A percentile compares a stretch with the other conserved stretches of the same genome.
These are phyloP conservation scores for Pseudomugil tenellus DNA, from an alignment of 2,797 vertebrate species.

Conservation along the genomic window DNA sequence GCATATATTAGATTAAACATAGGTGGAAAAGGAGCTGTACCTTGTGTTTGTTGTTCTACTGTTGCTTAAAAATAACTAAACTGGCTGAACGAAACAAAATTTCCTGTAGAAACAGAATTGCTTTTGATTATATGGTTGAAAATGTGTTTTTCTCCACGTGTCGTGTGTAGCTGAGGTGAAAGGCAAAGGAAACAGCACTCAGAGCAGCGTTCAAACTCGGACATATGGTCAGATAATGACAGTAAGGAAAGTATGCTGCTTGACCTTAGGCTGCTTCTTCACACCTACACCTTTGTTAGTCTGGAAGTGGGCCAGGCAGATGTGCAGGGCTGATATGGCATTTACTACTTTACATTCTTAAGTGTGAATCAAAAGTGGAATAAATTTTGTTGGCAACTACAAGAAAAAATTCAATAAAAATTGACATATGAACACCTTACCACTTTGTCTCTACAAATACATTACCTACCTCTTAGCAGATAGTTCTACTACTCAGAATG, in stretches of 20 bases:
- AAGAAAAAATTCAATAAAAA: too few relatives aligned
- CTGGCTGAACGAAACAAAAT: slow-evolving; percentile 11
- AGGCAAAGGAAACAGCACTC: slow-evolving; percentile 54
- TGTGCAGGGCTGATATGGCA: slow-evolving; percentile 37
- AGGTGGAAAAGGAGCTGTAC: neutral
- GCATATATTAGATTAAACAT: neutral
- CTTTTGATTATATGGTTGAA: slow-evolving; percentile 30
- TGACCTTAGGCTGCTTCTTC: slow-evolving; percentile 59
- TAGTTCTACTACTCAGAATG: neutral
- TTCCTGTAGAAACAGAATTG: slow-evolving; percentile 26
- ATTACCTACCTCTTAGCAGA: neutral
- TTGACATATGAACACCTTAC: neutral
- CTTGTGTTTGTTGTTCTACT: neutral
- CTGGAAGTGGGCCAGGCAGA: slow-evolving; percentile 50
- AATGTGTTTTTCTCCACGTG: slow-evolving; percentile 26
- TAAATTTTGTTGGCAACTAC: neutral
- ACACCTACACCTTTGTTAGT: slow-evolving; percentile 72
- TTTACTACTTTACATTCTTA: slow-evolving; percentile 5
- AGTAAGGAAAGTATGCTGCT: slow-evolving; percentile 71
- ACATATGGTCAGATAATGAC: slow-evolving; percentile 70
- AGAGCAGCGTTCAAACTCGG: slow-evolving; percentile 42
- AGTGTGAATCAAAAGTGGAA: neutral
- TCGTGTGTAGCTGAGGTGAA: slow-evolving; percentile 45
- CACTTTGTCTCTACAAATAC: neutral
- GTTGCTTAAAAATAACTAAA: slow-evolving; percentile 19